Evolutionary conservation across 2,797 vertebrate species (phyloP).

Genomic region (Diplodus sargus): DNA sequence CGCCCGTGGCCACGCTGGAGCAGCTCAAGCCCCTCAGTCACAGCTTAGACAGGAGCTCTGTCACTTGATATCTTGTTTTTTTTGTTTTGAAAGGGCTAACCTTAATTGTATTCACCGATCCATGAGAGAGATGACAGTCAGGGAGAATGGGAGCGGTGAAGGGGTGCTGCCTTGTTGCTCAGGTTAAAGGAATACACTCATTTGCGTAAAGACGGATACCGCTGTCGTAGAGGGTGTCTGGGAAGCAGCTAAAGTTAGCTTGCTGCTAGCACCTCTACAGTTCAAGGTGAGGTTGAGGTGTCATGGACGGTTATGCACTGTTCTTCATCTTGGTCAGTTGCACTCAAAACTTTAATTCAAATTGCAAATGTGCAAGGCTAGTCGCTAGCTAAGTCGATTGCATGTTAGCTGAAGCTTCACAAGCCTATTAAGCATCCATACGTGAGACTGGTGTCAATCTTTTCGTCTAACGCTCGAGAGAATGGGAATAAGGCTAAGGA

Average conservation of each 20-base stretch:
- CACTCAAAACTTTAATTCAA: background rate
- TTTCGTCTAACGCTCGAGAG: background rate
- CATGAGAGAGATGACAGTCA: conserved; percentile 31
- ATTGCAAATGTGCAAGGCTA: background rate
- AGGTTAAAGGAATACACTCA: conserved; percentile 9
- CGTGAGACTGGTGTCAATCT: background rate
- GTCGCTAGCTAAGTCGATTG: background rate
- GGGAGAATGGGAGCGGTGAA: conserved; percentile 12
- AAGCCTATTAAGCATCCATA: background rate
- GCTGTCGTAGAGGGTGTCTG: background rate
- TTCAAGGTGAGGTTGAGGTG: background rate
- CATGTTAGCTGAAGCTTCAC: background rate
- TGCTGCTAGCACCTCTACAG: background rate
- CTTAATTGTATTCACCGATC: conserved; percentile 39
- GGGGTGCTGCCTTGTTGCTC: background rate
- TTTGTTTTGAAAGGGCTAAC: conserved; percentile 40
- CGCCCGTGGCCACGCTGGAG: conserved; percentile 55
- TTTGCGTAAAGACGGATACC: background rate
- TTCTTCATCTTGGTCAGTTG: background rate
- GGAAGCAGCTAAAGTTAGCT: background rate
- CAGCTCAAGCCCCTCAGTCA: conserved; percentile 58
- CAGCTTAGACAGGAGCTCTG: conserved; percentile 56
- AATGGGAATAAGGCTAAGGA: background rate
- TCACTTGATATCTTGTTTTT: conserved; percentile 64
- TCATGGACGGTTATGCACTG: background rate